Base-by-base conservation (phyloP, 2,888 invertebrate species). In the Polydrusus tereticollis region DNA sequence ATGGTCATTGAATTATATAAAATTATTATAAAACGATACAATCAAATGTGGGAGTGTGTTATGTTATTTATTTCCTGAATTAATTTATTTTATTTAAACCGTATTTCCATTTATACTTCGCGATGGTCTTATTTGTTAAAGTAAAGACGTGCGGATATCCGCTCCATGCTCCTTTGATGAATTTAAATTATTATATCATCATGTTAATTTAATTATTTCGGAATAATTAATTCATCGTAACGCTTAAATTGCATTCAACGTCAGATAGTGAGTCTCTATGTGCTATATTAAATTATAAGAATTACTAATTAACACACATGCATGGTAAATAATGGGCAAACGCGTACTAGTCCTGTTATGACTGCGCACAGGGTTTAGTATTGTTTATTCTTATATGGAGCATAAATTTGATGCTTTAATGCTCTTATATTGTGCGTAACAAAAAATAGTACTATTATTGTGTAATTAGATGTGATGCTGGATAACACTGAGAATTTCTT, bases 101-200 rank as follows among this genome's bases (percentile, higher is more conserved):
- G 18, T 29, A 29, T 55, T 29, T 55, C 52, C 52, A 55, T 55
- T 29, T 52, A 10, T 36, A 10, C 41, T 16, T 41, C 14, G 16
- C 41, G 20, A 52, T 52, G 38, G 18, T 50, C 64, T 55, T 64
- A 38, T 55, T 62, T 55, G 38, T 23, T 36, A n/a, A n/a, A n/a
- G n/a, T 64, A 52, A 64, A 52, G 41, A 47, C 50, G 36, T 64
- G 41, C 64, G 64, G 64, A 64, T 64, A 64, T 64, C 64, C 64
- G 64, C 26, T 64, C 41, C 10, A 64, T 23, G 38, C 21, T 64
- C 8, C 64, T 64, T 55, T 47, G 36, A 64, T 55, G 64, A 64
- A 55, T 64, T 64, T 64, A 52, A 64, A 64, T 64, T 55, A 55
- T 55, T 55, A 64, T 41, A 52, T 33, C 50, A 63, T 33, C 50